Evolutionary conservation across 2,797 vertebrate genomes (phyloP), one percentile per base, ranked within the genome.

Genomic region (Silurus lanzhouensis): DNA sequence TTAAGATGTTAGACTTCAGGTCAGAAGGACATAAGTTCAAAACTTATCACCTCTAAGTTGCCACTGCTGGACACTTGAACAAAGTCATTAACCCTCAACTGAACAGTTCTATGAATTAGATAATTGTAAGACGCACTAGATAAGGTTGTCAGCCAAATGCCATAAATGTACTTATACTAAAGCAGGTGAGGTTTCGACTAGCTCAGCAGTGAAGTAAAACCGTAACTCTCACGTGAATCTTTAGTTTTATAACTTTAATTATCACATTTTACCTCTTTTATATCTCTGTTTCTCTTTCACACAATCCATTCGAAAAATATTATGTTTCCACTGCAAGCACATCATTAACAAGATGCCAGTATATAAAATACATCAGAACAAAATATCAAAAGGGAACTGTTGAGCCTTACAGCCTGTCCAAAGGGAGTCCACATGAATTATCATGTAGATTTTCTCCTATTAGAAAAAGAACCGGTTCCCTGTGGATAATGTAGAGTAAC

Each of bases 261-360:
- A 86, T 61, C 75, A 78, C 81, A 67, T 84, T 83, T 44, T 83
- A 15, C 66, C 58, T 25, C 48, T 48, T 55, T 63, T 86, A 8
- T 44, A n/a, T 55, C 75, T 86, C 68, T 83, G 67, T 57, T 83
- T 67, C 17, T 68, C 22, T 60, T 80, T 80, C 60, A 87, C 72
- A 83, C 22, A 63, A 61, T 68, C n/a, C 5, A 60, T 22, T 63
- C 20, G 44, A 67, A 75, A 61, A 78, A 27, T 64, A 76, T 78
- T 74, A 38, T 83, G 25, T 72, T 81, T 61, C 57, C 57, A 22
- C 78, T 81, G 46, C 52, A 77, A 55, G 76, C 63, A 55, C 76
- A 81, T 83, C 76, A 71, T 68, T 80, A 82, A 75, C 14, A 67
- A 87, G 52, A 68, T 71, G 72, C 60, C 17, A 77, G 72, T 66